Percentiles rank a stretch among this genome's conserved stretches.
Conservation (phyloP, 2,888 invertebrate genomes). For the Microplitis deprimator region DNA sequence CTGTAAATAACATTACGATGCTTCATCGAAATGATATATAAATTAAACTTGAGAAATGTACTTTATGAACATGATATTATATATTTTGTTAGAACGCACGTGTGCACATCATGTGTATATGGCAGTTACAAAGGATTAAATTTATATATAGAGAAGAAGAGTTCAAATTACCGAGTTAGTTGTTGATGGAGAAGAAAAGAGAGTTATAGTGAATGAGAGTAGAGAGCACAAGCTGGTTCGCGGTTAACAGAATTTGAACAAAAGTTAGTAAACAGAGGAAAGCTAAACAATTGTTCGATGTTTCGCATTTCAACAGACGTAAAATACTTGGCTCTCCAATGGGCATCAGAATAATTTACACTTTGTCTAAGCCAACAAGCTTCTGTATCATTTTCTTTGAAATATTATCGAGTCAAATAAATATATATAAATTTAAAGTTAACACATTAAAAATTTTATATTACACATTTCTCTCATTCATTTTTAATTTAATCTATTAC, state of each 20-base stretch:
- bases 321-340: background rate
- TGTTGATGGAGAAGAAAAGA: slow-evolving; percentile 1
- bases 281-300: background rate
- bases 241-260: background rate
- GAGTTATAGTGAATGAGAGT: background rate
- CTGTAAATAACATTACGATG: background rate
- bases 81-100: background rate
- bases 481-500: no score
- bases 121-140: background rate
- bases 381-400: background rate
- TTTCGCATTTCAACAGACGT: background rate
- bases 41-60: background rate
- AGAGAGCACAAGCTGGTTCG: background rate
- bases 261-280: background rate
- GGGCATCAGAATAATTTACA: background rate
- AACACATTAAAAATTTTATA: no score
- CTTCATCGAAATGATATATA: background rate
- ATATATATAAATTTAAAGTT: background rate
- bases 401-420: background rate
- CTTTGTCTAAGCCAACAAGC: background rate
- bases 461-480: no score
- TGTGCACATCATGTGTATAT: background rate
- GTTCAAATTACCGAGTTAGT: background rate
- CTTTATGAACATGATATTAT: background rate
- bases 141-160: background rate